Base-by-base conservation (phyloP, 2,113 vertebrate species). In the Parotia lawesii region DNA sequence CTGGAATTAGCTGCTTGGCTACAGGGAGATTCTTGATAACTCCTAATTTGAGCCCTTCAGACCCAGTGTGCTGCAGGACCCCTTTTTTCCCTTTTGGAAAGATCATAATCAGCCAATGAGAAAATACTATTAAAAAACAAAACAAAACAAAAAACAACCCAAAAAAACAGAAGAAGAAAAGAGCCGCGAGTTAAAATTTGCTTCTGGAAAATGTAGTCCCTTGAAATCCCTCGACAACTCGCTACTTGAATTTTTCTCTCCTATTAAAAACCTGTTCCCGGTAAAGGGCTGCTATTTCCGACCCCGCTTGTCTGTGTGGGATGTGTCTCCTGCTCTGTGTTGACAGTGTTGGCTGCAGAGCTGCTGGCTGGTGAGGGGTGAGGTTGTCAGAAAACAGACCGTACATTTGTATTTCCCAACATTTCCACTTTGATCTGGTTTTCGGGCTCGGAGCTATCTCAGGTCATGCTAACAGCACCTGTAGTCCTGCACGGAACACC, bases 371-470 rank as follows among this genome's bases (percentile, higher is more conserved):
- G 76, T 94, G 89, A 17, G 38, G 90, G 37, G 54, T 60, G 81
- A 95, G 82, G 47, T 22, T 93, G 94, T 93, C 96, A 96, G 82
- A 87, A 96, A 56, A 14, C 90, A 86, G 79, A 62, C 69, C 12
- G 4, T 72, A 83, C 92, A 66, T 71, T 91, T 87, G 69, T 90
- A 67, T 96, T 97, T 96, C 95, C 79, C 90, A 77, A 12, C 67
- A 83, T 87, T 96, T 94, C 74, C 62, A 60, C 96, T 97, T 97
- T 96, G 96, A 97, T 95, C 96, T 96, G 91, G 70, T 91, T 87
- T 95, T 87, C 0, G 3, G 93, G 81, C 96, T 95, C 3, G 5
- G 85, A 91, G 79, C 58, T 88, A 75, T 95, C 85, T 96, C 96
- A 93, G 94, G 92, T 95, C 83, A 93, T 81, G 74, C 89, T 95